Conservation (phyloP, 2,113 vertebrate species). For the Candoia aspera region DNA sequence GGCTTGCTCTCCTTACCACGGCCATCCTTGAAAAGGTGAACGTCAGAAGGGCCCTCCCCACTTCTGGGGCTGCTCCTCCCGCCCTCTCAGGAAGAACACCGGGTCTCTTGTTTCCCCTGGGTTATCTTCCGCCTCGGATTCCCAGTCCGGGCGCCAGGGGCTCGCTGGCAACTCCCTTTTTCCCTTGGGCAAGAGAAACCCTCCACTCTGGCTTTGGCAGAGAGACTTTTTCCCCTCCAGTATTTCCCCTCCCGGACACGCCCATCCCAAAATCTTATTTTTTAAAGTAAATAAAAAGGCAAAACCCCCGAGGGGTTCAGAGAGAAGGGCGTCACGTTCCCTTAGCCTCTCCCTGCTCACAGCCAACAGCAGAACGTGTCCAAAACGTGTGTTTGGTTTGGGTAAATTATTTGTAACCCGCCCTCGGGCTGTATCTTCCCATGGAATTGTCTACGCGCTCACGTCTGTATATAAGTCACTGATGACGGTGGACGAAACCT, state of each 20-base stretch:
- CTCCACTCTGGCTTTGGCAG: slow-evolving; percentile 5
- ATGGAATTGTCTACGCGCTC: background rate
- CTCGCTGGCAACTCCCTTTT: background rate
- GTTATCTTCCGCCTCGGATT: background rate
- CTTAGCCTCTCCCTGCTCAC: background rate
- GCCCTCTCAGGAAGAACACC: background rate
- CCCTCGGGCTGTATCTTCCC: background rate
- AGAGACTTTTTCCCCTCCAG: slow-evolving; percentile 6
- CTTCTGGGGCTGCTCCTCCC: background rate
- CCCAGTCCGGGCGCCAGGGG: no score
- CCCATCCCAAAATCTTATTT: background rate
- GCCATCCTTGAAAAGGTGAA: background rate
- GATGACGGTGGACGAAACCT: background rate
- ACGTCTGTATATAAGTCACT: background rate
- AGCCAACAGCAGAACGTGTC: background rate
- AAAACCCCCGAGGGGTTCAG: background rate
- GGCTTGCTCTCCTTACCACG: background rate
- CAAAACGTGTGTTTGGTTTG: background rate
- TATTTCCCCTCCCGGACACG: background rate
- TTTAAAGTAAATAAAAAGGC: slow-evolving; percentile 10
- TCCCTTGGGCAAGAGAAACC: background rate
- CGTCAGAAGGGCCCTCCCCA: background rate
- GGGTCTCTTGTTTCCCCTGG: no score
- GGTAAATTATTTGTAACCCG: slow-evolving; percentile 27
- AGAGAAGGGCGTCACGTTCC: background rate